Evolutionary conservation across 2,888 invertebrate genomes (phyloP).

Genomic region (Rhogogaster chlorosoma): DNA sequence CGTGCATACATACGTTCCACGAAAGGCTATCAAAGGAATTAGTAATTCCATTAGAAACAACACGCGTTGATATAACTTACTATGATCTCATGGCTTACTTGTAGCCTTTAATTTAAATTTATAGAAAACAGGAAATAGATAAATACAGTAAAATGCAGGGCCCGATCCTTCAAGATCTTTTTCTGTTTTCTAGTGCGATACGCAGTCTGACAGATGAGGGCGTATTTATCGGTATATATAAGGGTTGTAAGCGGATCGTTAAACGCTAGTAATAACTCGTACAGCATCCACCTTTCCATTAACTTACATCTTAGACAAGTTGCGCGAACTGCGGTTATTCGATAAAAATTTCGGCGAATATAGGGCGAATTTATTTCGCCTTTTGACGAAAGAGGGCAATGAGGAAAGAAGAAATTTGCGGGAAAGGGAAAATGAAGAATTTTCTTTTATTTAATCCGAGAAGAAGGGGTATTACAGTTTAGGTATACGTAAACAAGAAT

Average conservation of each 20-base stretch:
- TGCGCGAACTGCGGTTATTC: not conserved
- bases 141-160: not conserved
- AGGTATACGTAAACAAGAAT: not conserved
- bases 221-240: conserved; percentile 11
- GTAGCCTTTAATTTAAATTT: not conserved
- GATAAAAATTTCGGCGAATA: not conserved
- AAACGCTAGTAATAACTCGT: not conserved
- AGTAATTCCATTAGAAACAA: not conserved
- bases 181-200: not conserved
- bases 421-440: not conserved
- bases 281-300: not conserved
- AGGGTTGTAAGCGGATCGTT: conserved; percentile 15
- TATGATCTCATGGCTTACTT: not conserved
- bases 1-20: not conserved
- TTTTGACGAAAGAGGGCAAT: not conserved
- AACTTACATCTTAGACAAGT: not conserved
- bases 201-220: not conserved
- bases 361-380: not conserved
- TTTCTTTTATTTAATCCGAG: not conserved
- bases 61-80: not conserved
- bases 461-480: not conserved
- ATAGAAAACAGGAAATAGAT: not conserved
- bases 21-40: not conserved
- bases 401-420: not conserved
- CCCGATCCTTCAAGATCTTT: not conserved